Evolutionary conservation across 2,888 invertebrate genomes (phyloP).

Genomic region (Lepidocyrtinus sp.): DNA sequence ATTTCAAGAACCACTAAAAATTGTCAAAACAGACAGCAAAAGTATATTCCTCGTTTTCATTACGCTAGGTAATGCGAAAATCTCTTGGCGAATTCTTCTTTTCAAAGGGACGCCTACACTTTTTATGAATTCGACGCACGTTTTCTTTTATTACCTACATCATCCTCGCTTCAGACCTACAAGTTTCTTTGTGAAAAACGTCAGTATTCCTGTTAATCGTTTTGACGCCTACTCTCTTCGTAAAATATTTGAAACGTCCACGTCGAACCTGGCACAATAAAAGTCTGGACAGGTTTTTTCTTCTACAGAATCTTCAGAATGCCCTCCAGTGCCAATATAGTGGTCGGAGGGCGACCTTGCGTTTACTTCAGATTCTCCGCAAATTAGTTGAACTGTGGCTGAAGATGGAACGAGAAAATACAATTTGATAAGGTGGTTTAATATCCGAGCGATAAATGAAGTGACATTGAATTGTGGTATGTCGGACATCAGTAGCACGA

Average conservation of each 20-base stretch:
- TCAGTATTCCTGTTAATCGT: neutral
- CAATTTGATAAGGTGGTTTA: neutral
- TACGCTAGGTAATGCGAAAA: neutral
- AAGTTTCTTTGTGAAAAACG: neutral
- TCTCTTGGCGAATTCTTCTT: neutral
- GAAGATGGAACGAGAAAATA: no score
- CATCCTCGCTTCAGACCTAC: neutral
- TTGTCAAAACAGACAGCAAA: conserved; percentile 15
- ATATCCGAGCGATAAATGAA: conserved; percentile 8
- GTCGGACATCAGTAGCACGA: neutral
- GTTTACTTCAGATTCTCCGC: neutral
- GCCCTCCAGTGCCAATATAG: neutral
- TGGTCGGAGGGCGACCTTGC: neutral
- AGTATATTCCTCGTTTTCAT: conserved; percentile 19
- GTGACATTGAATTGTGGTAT: conserved; percentile 46
- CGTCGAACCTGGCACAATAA: neutral
- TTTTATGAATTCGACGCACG: neutral
- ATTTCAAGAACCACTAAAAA: conserved; percentile 54
- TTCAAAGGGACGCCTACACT: conserved; percentile 31
- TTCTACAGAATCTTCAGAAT: neutral
- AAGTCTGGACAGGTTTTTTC: conserved; percentile 43
- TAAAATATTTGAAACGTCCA: conserved; percentile 21
- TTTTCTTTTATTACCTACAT: neutral
- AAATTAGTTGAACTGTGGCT: neutral
- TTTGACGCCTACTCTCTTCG: conserved; percentile 29